Evolutionary conservation across 2,888 invertebrate species (phyloP), one percentile per base, ranked within the genome.

Genomic region (Leptothorax acervorum): DNA sequence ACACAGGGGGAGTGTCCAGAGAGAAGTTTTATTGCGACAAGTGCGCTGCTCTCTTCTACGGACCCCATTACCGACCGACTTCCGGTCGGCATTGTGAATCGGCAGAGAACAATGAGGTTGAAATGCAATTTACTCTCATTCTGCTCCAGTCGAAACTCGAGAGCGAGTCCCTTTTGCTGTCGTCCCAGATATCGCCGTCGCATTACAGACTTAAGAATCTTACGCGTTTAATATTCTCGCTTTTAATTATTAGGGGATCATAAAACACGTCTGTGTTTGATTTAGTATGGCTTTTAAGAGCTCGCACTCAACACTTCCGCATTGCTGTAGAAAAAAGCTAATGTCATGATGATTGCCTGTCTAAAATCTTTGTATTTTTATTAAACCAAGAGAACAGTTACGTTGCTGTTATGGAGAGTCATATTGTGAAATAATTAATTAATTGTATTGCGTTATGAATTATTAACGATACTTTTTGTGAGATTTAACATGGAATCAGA

Each of bases 21-120:
- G 90, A 90, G 89, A 89, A 91, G 92, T 92, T 93, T 93, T 93
- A 93, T 93, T 93, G 92, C 93, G 92, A 93, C 93, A 93, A 93
- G 93, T 93, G 93, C 92, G 91, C 91, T 93, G 93, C 93, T 93
- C 93, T 93, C 92, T 93, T 93, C 92, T 91, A 87, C 92, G 91
- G 90, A 86, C 88, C 90, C 92, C 85, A 91, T 91, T 92, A 92
- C 90, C 89, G 86, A 87, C 75, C 90, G 88, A 90, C 92, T 93
- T 92, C 93, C 92, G 92, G 90, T 87, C 90, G 89, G 86, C 89
- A 88, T 89, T 85, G 91, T 91, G 92, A 92, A 93, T 91, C 91
- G 87, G 85, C 87, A 82, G 88, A 85, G 91, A 87, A 90, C 91
- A 84, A 91, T 88, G 85, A 86, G 73, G 84, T 82, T 85, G 85